A percentile compares a stretch with the other conserved stretches of the same genome.
Evolutionary conservation across 2,888 invertebrate genomes (phyloP).

Genomic region (Acanthococcus lagerstroemiae): DNA sequence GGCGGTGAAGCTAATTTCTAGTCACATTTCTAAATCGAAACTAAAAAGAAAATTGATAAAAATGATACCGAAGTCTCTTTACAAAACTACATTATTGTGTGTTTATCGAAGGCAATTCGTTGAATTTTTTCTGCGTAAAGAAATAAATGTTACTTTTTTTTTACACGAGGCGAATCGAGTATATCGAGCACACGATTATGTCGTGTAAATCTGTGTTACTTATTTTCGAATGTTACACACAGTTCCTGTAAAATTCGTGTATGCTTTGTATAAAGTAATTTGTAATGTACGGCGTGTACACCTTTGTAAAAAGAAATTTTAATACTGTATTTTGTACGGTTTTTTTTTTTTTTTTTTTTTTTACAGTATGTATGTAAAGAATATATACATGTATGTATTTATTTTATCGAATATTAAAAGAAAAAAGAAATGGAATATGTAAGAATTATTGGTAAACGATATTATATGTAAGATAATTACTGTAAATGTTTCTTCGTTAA

Average conservation of each 20-base stretch:
- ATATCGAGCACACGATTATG: neutral
- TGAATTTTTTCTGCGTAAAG: no score
- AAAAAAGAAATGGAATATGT: slow-evolving; percentile 8
- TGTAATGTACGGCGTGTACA: neutral
- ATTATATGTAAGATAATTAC: neutral
- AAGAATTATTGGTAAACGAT: slow-evolving; percentile 1
- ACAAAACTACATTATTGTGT: no score
- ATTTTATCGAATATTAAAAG: slow-evolving; percentile 9
- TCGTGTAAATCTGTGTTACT: neutral
- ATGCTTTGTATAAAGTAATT: neutral
- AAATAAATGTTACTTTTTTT: no score
- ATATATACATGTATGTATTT: slow-evolving; percentile 1
- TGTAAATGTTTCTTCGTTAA: slow-evolving; percentile 17
- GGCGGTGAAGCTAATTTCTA: neutral
- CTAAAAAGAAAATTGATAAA: neutral
- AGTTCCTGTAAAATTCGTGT: neutral
- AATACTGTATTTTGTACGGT: neutral
- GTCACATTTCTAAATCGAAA: neutral
- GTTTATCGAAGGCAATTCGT: no score
- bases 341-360: neutral
- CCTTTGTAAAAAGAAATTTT: neutral
- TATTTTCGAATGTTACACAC: neutral
- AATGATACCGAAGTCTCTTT: neutral
- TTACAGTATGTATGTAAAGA: neutral
- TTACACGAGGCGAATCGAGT: no score